Evolutionary conservation across 2,888 invertebrate genomes (phyloP).

Genomic region (Eristalinus aeneus): DNA sequence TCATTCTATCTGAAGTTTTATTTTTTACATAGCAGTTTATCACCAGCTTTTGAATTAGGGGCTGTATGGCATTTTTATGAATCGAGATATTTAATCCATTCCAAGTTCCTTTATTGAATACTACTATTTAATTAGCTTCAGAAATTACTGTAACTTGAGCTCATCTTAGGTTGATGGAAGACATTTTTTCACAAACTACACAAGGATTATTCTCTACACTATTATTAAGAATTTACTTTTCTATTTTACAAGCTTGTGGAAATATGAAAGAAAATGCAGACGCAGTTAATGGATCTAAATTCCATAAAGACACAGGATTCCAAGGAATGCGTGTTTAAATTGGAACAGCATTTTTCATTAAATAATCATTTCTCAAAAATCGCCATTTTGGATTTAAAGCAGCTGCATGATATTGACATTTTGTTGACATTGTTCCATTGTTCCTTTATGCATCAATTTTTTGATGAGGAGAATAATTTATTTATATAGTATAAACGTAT

Average conservation of each 20-base stretch:
- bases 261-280: constrained; percentile 85
- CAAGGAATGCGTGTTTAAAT: constrained; percentile 88
- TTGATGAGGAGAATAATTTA: constrained; percentile 84
- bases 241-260: constrained; percentile 86
- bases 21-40: constrained; percentile 82
- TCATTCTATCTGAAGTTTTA: constrained; percentile 87
- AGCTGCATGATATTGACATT: constrained; percentile 86
- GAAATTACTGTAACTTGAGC: constrained; percentile 86
- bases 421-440: constrained; percentile 85
- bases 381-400: constrained; percentile 86
- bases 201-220: constrained; percentile 82
- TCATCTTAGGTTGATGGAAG: constrained; percentile 83
- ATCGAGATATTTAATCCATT: constrained; percentile 86
- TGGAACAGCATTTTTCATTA: constrained; percentile 83
- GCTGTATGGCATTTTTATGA: constrained; percentile 84
- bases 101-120: constrained; percentile 87
- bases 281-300: constrained; percentile 86
- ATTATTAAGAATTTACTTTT: constrained; percentile 85
- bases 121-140: constrained; percentile 86
- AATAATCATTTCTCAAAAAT: constrained; percentile 82
- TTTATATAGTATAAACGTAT: constrained; percentile 87
- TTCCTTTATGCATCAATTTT: constrained; percentile 85
- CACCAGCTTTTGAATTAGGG: constrained; percentile 83
- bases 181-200: constrained; percentile 80
- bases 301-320: constrained; percentile 89